Base-by-base conservation (phyloP, 2,797 vertebrate species). In the Gephyroberyx darwinii region DNA sequence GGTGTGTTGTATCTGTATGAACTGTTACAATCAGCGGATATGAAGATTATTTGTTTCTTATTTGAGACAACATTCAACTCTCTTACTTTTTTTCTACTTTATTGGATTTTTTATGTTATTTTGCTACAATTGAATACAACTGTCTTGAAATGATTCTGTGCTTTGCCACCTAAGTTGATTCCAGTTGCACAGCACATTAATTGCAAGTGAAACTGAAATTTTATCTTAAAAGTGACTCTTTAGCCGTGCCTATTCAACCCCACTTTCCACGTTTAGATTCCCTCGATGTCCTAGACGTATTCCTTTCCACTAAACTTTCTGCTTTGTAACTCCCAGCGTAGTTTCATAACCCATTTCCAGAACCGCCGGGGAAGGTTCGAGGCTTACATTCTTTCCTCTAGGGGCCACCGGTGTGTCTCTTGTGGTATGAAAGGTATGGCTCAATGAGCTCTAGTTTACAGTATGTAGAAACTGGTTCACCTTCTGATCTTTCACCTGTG, bases 21-120 rank as follows among this genome's bases (percentile, higher is more conserved):
- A 35, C 72, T 86, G 69, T 84, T 83, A 77, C 59, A 74, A 20
- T 43, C 48, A 50, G 54, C 50, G 4, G 70, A 70, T 43, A 48
- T 30, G 50, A 59, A 58, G 35, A 39, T 65, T 50, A 16, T 61
- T 65, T 72, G 53, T 61, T 51, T 70, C 22, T 74, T 72, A 30
- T 74, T 63, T 71, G 50, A 72, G 26, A 51, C 33, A 53, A 30
- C 72, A 35, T 58, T 72, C 31, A 47, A 2, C 67, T 73, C 17
- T 39, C 64, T 22, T 74, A 45, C 17, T 53, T 61, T 57, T 47
- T 74, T 69, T 39, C 61, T 30, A 43, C 22, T 20, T 50, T 67
- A 2, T 65, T 39, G n/a, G 9, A 45, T 30, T 63, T 50, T 50
- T 22, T 56, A 31, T 76, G 54, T 20, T 39, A 9, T 81, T 76